Percentiles rank a stretch among this genome's conserved stretches.
phyloP scores from a whole-genome alignment of 2,113 vertebrate species.

The Smithornis capensis region DNA sequence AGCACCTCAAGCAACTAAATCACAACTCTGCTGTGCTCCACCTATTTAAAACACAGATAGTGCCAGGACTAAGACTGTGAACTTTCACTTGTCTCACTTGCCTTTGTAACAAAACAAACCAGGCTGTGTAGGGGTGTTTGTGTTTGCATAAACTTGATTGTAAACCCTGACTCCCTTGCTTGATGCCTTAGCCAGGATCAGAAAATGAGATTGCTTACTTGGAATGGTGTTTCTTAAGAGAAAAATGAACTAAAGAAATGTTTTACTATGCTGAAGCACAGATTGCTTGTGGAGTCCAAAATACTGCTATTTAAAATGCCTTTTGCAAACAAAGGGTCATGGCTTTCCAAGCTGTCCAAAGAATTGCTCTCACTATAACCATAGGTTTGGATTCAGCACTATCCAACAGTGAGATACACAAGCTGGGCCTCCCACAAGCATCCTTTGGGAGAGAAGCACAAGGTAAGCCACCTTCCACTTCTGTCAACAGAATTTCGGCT shows the following conservation, averaged over 20 bases:
- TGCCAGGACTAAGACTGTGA: not conserved
- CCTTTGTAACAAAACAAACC: not conserved
- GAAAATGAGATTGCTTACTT: not conserved
- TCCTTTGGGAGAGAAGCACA: not conserved
- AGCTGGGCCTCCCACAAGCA: not conserved
- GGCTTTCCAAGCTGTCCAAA: not conserved
- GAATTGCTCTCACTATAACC: not conserved
- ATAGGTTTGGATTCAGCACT: not conserved
- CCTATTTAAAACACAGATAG: not conserved
- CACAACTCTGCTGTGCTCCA: not conserved
- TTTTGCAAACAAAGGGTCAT: not conserved
- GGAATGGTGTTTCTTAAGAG: not conserved
- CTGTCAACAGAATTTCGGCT: not conserved
- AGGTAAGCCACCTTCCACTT: not conserved
- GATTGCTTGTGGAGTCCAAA: not conserved
- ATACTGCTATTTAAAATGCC: not conserved
- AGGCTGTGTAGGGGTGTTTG: fast-evolving
- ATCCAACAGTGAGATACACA: not conserved
- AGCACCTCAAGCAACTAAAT: not conserved
- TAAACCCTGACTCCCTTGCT: not conserved
- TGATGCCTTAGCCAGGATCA: not conserved
- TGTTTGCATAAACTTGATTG: not conserved
- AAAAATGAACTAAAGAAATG: not conserved
- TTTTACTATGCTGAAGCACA: not conserved
- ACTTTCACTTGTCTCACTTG: not conserved